phyloP scores from a whole-genome alignment of 92 coral and sea anemone genomes.

The Zoanthus solanderi region DNA sequence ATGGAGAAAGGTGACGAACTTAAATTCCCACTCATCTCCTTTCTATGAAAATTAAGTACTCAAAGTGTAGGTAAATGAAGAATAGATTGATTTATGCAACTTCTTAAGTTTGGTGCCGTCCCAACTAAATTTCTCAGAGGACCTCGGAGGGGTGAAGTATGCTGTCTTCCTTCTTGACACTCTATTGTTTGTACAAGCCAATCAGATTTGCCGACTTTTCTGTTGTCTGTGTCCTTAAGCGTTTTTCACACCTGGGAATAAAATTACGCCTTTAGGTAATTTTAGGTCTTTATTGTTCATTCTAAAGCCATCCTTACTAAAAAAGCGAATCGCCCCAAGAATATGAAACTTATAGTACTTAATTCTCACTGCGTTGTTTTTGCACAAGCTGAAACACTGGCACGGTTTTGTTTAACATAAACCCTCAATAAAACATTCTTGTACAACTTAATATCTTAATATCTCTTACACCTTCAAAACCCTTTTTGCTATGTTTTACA shows the following conservation, averaged over 20 bases:
- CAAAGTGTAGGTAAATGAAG: conserved; percentile 4
- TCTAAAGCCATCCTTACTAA: conserved; percentile 7
- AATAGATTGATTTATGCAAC: neutral
- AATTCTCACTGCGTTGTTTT: neutral
- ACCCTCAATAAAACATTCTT: neutral
- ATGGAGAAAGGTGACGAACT: conserved; percentile 91
- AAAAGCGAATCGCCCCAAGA: conserved; percentile 9
- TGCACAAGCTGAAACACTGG: conserved; percentile 6
- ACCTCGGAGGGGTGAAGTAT: conserved; percentile 11
- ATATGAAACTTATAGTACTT: neutral
- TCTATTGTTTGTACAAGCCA: conserved; percentile 39
- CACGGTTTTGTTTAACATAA: conserved; percentile 2
- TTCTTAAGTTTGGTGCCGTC: conserved; percentile 8
- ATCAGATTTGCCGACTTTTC: conserved; percentile 33
- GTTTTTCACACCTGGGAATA: conserved; percentile 52
- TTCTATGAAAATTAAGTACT: neutral
- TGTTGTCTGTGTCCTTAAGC: conserved; percentile 29
- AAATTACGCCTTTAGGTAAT: conserved; percentile 39
- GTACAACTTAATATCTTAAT: neutral
- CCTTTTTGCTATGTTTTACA: neutral
- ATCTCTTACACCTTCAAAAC: neutral
- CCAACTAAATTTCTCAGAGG: conserved; percentile 12
- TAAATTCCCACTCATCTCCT: conserved; percentile 73
- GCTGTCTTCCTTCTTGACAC: conserved; percentile 22
- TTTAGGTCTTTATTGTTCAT: neutral